Evolutionary conservation across 1,140 invertebrate species (phyloP).

Genomic region (Antheraea pernyi): DNA sequence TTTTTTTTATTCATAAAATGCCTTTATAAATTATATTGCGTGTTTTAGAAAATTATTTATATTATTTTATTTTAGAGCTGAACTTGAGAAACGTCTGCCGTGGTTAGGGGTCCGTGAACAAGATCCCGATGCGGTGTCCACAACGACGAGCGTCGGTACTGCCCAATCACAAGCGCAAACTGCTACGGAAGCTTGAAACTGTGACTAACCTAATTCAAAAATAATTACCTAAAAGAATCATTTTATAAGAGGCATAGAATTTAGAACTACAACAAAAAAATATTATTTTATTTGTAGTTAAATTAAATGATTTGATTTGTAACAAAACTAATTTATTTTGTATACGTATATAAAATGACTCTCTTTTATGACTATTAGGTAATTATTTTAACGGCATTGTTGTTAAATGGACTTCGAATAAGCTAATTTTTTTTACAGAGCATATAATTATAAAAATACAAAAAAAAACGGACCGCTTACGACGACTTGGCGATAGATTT

Average conservation of each 20-base stretch:
- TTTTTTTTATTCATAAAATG: too few species aligned
- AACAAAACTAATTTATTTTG: not conserved
- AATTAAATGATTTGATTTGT: too few species aligned
- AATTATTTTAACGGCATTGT: not conserved
- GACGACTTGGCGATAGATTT: slow-evolving; percentile 37
- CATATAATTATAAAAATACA: slow-evolving; percentile 23
- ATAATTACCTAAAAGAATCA: not conserved
- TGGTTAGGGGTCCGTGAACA: slow-evolving; percentile 85
- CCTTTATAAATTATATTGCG: too few species aligned
- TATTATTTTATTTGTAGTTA: not conserved
- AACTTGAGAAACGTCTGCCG: slow-evolving; percentile 84
- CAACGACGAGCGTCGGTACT: slow-evolving; percentile 56
- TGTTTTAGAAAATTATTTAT: not conserved
- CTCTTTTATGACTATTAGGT: not conserved
- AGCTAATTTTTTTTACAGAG: slow-evolving; percentile 32
- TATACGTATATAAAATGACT: not conserved
- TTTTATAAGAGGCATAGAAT: not conserved
- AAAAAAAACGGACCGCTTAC: slow-evolving; percentile 52
- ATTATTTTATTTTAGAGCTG: slow-evolving; percentile 73
- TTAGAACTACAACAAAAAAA: not conserved
- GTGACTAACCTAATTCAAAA: not conserved
- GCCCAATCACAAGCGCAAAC: slow-evolving; percentile 37
- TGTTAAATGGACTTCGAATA: slow-evolving; percentile 29
- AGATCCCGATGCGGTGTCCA: slow-evolving; percentile 56
- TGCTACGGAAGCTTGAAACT: slow-evolving; percentile 43